Evolutionary conservation across 2,113 vertebrate genomes (phyloP), one percentile per base, ranked within the genome.

Genomic region (Macquaria ambigua): DNA sequence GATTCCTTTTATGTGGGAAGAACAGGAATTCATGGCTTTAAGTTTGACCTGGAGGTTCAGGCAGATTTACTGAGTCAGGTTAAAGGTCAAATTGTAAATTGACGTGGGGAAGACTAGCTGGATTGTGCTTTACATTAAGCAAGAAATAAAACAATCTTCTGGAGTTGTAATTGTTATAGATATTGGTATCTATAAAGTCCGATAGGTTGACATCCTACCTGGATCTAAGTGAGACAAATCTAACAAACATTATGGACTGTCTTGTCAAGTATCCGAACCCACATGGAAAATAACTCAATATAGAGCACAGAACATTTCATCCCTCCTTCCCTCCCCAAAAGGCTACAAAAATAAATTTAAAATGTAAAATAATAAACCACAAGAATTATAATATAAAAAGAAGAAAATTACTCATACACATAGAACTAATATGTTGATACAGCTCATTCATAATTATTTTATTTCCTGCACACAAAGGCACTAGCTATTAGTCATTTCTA

Each of bases 1-100:
- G 70, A 56, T 84, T 87, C 64, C 52, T 88, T 91, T 89, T 79
- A 75, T 87, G 79, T 80, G 58, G 74, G 43, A 82, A 77, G 53
- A 84, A 83, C 66, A 71, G 50, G 63, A 72, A 86, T 81, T 70
- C 56, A 59, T 66, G 34, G 43, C 83, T 83, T 74, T 59, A 74
- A 77, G 76, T 34, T 59, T 74, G 63, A 89, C 72, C 46, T 46
- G 41, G 41, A 68, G 78, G 68, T 79, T 77, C 21, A 72, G 82
- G 73, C 59, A 89, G 68, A 50, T 76, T 56, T 63, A 69, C 55
- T 69, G n/a, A 76, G 71, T 79, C 46, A 23, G 64, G 71, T 84
- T 67, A 87, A 91, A 83, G 80, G 84, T 89, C 83, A 87, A 34
- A 52, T 28, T 82, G 52, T 59, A 71, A 86, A 48, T 70, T 73